Evolutionary conservation across 1,140 invertebrate species (phyloP).

Genomic region (Chrysoperla carnea): DNA sequence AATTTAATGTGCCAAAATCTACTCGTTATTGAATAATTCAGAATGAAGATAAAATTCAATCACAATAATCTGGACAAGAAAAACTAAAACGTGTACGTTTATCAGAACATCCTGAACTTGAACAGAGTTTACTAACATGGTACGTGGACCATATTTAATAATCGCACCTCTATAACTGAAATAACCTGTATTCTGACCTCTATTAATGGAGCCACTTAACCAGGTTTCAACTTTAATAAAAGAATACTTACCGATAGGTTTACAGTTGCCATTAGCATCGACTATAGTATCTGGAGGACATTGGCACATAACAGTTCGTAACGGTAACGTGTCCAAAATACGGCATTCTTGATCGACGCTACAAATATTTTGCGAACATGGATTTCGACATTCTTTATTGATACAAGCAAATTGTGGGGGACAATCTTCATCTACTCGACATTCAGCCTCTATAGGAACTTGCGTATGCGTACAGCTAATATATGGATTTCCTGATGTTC

Average conservation of each 20-base stretch:
- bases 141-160: no score
- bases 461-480: constrained; percentile 37
- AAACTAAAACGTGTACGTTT: no score
- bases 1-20: no score
- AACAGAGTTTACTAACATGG: no score
- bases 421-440: constrained; percentile 58
- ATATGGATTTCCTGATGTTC: constrained; percentile 62
- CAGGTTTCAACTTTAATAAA: no score
- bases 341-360: constrained; percentile 54
- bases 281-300: constrained; percentile 56
- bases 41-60: no score
- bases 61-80: no score
- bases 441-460: constrained; percentile 30
- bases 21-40: no score
- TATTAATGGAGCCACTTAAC: no score
- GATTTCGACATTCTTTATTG: constrained; percentile 54
- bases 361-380: constrained; percentile 53
- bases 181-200: no score
- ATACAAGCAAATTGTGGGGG: constrained; percentile 53
- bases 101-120: no score
- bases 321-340: constrained; percentile 56
- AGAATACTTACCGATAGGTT: constrained; percentile 28
- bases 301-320: constrained; percentile 63
- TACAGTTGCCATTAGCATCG: constrained; percentile 41
- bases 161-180: no score